These are phyloP conservation scores for Myiozetetes cayanensis DNA, from an alignment of 2,113 vertebrate genomes.

Conservation along the genomic window DNA sequence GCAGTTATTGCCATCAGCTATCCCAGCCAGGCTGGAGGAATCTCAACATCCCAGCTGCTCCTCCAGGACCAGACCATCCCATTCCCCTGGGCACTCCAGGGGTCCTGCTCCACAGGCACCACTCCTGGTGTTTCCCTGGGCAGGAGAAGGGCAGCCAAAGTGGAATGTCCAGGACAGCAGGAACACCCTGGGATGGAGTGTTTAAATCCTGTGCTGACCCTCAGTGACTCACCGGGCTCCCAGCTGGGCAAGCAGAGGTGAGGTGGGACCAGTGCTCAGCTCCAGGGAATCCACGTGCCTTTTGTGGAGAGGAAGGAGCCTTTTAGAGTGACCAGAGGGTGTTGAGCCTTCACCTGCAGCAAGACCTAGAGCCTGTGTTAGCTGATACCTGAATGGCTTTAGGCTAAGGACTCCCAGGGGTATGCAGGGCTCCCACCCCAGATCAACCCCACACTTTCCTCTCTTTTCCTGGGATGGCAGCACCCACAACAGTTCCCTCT, in stretches of 20 bases:
- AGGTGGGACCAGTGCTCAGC: rapidly evolving
- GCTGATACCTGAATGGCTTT: background rate
- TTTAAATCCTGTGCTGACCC: background rate
- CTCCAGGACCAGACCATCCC: background rate
- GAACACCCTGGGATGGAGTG: rapidly evolving
- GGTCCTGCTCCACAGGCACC: background rate
- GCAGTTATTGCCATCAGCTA: background rate
- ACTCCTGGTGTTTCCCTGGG: background rate
- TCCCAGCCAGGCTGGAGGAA: background rate
- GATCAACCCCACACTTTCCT: background rate
- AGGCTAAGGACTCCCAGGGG: background rate
- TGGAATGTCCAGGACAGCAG: rapidly evolving
- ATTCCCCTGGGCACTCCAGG: background rate
- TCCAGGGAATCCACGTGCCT: background rate
- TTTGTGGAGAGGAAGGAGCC: background rate
- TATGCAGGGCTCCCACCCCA: background rate
- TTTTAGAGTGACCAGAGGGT: rapidly evolving
- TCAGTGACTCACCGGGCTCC: background rate
- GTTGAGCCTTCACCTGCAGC: background rate
- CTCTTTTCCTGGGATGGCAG: background rate
- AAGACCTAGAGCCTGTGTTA: rapidly evolving
- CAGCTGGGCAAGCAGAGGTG: background rate
- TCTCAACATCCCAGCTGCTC: rapidly evolving
- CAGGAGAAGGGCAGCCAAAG: background rate
- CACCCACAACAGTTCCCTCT: rapidly evolving